phyloP scores from a whole-genome alignment of 2,113 vertebrate species.

The Fregata magnificens region DNA sequence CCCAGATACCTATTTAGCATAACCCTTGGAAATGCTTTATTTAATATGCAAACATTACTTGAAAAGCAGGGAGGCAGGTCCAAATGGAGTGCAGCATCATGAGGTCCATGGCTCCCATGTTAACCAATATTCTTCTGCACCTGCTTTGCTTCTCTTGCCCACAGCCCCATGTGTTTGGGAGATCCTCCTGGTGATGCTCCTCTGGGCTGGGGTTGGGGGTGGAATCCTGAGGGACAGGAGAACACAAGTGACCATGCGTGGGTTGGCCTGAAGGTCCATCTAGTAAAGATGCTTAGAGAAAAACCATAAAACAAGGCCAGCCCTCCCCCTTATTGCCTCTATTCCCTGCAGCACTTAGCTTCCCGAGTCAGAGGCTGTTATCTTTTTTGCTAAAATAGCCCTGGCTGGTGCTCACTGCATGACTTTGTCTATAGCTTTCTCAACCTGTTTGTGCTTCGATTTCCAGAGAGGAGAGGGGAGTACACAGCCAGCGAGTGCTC shows the following conservation, averaged over 20 bases:
- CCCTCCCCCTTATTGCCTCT: not conserved
- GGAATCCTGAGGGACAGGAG: not conserved
- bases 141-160: not conserved
- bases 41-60: not conserved
- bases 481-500: not conserved
- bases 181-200: not conserved
- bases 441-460: not conserved
- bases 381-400: not conserved
- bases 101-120: not conserved
- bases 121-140: not conserved
- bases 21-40: not conserved
- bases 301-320: not conserved
- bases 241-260: not conserved
- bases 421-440: not conserved
- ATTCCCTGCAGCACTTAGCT: not conserved
- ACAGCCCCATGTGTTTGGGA: not conserved
- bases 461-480: not conserved
- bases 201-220: not conserved
- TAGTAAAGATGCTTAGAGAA: not conserved
- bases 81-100: fast-evolving
- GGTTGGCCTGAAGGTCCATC: not conserved
- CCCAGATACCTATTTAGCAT: not conserved
- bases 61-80: not conserved
- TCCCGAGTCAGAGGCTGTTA: not conserved
- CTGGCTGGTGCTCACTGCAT: not conserved